Percentiles rank a stretch among this genome's conserved stretches.
Conservation (phyloP, 2,113 vertebrate species). For the Anoura caudifer region DNA sequence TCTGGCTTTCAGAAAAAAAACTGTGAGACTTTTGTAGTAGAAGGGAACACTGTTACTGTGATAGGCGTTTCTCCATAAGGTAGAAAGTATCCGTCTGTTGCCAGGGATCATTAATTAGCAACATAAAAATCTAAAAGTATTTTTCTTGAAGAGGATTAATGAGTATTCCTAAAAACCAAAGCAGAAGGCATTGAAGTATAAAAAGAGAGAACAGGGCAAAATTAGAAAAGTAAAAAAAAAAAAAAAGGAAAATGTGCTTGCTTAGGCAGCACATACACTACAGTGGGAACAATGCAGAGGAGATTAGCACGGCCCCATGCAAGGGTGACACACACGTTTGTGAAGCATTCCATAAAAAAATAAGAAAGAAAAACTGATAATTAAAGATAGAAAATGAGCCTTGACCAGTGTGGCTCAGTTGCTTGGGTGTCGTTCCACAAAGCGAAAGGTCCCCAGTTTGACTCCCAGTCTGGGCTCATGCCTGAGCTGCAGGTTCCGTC, state of each 20-base stretch:
- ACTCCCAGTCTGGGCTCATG: no score
- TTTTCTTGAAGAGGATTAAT: neutral
- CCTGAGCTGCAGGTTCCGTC: no score
- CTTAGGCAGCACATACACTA: no score
- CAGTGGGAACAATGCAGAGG: neutral
- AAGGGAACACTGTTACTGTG: neutral
- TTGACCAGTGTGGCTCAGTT: neutral
- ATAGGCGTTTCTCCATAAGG: neutral
- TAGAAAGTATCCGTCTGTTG: neutral
- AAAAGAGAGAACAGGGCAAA: neutral
- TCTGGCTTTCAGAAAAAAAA: neutral
- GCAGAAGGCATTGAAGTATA: neutral
- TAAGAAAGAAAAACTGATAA: neutral
- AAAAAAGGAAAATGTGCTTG: neutral
- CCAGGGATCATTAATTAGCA: neutral
- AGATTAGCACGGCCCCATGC: no score
- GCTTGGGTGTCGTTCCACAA: no score
- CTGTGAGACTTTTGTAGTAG: neutral
- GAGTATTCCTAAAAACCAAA: neutral
- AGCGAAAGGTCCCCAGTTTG: no score
- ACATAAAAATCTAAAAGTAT: neutral
- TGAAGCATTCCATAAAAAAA: neutral
- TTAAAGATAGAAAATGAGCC: neutral
- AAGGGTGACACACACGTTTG: neutral
- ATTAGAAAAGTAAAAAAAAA: constrained; percentile 19